Evolutionary conservation across 2,888 invertebrate species (phyloP).

Genomic region (Uloborus plumipes): DNA sequence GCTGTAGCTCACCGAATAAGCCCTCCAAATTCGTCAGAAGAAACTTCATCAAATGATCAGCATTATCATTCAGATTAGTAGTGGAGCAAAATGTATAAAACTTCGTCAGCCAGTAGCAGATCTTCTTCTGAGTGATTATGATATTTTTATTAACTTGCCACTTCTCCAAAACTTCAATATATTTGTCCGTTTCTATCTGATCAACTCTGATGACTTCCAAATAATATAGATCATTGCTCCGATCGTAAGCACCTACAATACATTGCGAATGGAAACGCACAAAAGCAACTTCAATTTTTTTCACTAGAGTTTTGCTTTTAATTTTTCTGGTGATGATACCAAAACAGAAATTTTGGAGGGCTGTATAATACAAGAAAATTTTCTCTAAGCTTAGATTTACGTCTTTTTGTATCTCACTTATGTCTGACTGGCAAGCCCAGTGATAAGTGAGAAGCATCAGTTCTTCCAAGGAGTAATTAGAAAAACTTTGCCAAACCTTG

Average conservation of each 20-base stretch:
- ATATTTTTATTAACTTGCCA: constrained; percentile 29
- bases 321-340: constrained; percentile 28
- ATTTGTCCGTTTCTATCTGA: background rate
- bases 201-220: constrained; percentile 76
- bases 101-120: background rate
- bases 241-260: constrained; percentile 86
- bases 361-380: constrained; percentile 47
- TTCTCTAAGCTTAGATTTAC: constrained; percentile 15
- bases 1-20: constrained; percentile 49
- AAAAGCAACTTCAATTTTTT: constrained; percentile 77
- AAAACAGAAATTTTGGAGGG: constrained; percentile 58
- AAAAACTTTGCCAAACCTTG: too few relatives aligned
- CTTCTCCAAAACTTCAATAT: constrained; percentile 14
- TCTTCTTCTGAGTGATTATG: constrained; percentile 21
- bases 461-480: constrained; percentile 11
- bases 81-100: background rate
- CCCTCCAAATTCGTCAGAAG: constrained; percentile 49
- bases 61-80: constrained; percentile 11
- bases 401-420: constrained; percentile 27
- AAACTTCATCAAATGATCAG: constrained; percentile 22
- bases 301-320: constrained; percentile 30
- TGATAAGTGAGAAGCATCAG: constrained; percentile 48
- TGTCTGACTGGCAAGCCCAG: constrained; percentile 50
- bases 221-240: constrained; percentile 80
- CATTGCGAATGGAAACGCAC: constrained; percentile 84